Percentiles rank a stretch among this genome's conserved stretches.
Evolutionary conservation across 1,140 invertebrate genomes (phyloP).

Genomic region (Phenacoccus solenopsis): DNA sequence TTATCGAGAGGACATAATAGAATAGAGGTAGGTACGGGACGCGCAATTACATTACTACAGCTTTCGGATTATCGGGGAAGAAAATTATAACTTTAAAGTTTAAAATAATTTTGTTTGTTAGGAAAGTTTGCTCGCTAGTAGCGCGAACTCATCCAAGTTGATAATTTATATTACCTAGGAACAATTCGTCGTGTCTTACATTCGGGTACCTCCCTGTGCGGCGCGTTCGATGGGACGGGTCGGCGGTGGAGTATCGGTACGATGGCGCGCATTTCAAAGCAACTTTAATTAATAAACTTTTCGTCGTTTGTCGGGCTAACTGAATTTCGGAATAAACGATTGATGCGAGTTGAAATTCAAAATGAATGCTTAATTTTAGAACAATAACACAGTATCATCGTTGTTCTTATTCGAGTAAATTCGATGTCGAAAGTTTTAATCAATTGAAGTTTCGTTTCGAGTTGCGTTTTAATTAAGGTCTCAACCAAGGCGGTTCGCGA

Average conservation of each 20-base stretch:
- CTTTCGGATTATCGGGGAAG: not conserved
- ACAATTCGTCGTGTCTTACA: not conserved
- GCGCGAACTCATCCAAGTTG: not conserved
- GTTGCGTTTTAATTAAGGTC: not conserved
- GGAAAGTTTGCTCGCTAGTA: too few species aligned
- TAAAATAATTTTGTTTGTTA: not conserved
- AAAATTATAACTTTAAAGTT: not conserved
- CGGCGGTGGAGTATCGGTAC: too few species aligned
- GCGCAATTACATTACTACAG: not conserved
- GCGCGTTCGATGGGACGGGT: too few species aligned
- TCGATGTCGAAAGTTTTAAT: not conserved
- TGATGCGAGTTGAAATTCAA: not conserved
- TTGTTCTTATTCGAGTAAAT: not conserved
- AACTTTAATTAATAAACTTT: conserved; percentile 4
- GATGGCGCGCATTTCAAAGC: not conserved
- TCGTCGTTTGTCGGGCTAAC: not conserved
- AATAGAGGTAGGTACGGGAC: not conserved
- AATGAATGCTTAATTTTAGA: not conserved
- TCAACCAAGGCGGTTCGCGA: not conserved
- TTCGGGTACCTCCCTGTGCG: not conserved
- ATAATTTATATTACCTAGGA: conserved; percentile 3
- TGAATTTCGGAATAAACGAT: not conserved
- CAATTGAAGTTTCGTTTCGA: not conserved
- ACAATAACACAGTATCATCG: not conserved
- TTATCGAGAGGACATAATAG: not conserved